These are phyloP conservation scores for Procapra przewalskii DNA, from an alignment of 2,113 vertebrate genomes.

Conservation along the genomic window DNA sequence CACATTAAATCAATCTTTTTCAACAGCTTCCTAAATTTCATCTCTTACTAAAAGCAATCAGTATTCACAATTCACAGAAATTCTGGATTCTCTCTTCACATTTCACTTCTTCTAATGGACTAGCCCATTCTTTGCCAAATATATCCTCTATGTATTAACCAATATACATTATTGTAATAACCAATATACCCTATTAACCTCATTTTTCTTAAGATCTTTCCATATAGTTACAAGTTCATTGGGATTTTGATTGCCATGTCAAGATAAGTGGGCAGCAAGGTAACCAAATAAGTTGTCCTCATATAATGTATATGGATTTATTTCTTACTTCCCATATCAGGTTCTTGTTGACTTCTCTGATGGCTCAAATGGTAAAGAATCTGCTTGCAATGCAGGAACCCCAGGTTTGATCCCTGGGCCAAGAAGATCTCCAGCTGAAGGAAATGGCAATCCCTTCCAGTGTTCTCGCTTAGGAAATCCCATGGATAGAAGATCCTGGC, in stretches of 20 bases:
- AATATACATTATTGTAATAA: background rate
- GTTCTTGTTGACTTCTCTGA: background rate
- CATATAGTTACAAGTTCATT: background rate
- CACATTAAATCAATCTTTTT: background rate
- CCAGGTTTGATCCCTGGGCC: background rate
- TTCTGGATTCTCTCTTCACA: background rate
- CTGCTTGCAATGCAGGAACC: background rate
- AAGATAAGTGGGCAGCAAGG: background rate
- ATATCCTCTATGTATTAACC: background rate
- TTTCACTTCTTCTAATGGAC: background rate
- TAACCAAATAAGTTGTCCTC: background rate
- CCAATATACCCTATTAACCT: rapidly evolving
- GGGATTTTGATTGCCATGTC: background rate
- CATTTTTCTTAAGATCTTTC: background rate
- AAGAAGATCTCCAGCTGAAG: background rate
- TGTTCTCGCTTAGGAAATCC: background rate
- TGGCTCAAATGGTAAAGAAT: background rate
- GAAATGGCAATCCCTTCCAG: background rate
- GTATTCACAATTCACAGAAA: background rate
- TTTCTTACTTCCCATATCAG: background rate
- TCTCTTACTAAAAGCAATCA: background rate
- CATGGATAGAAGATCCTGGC: background rate
- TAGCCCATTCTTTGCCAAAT: background rate
- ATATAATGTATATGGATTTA: background rate
- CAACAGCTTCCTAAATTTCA: background rate